These are phyloP conservation scores for Stigmatopora argus DNA, from an alignment of 2,113 vertebrate species.

Conservation along the genomic window DNA sequence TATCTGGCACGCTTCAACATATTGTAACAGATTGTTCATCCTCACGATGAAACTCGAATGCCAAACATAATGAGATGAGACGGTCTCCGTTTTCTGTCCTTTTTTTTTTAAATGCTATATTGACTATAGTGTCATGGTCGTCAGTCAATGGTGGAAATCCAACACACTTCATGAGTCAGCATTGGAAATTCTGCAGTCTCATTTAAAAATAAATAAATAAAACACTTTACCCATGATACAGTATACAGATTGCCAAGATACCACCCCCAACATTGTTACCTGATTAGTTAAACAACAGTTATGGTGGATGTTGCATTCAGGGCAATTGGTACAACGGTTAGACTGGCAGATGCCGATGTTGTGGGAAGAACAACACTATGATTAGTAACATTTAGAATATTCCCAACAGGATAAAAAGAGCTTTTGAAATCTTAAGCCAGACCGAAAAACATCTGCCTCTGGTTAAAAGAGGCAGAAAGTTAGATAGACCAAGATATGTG, in stretches of 20 bases:
- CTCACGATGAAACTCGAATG: slow-evolving; percentile 17
- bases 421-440: not conserved
- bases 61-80: slow-evolving; percentile 9
- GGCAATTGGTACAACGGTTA: no score
- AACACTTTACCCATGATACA: not conserved
- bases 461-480: slow-evolving; percentile 26
- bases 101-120: slow-evolving; percentile 11
- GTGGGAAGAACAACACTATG: no score
- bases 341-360: no score
- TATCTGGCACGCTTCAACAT: slow-evolving; percentile 10
- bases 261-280: no score
- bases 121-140: slow-evolving; percentile 26
- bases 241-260: no score
- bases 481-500: slow-evolving; percentile 27
- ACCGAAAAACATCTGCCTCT: slow-evolving; percentile 8
- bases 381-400: not conserved
- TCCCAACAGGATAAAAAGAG: not conserved
- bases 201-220: not conserved
- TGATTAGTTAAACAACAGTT: no score
- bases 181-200: not conserved
- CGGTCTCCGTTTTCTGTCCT: not conserved
- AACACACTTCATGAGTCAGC: slow-evolving; percentile 9
- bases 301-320: no score
- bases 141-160: slow-evolving; percentile 15
- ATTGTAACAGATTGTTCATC: slow-evolving; percentile 23